Conservation (phyloP, 2,113 vertebrate species). For the Dromiciops gliroides region DNA sequence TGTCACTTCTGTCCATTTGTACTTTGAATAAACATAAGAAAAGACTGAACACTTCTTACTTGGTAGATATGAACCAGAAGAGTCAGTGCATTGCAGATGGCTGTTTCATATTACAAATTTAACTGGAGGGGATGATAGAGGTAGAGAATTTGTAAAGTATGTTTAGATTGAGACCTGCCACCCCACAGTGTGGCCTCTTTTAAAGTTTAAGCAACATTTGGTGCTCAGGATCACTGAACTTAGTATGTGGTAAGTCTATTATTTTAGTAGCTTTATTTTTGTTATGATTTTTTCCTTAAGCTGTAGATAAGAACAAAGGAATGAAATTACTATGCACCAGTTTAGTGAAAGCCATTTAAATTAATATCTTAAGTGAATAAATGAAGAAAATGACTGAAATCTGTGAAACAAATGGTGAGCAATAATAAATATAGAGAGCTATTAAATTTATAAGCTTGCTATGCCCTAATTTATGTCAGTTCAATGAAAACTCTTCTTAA, state of each 20-base stretch:
- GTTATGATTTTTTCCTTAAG: constrained; percentile 69
- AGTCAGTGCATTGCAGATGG: not conserved
- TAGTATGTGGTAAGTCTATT: constrained; percentile 56
- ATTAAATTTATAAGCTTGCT: constrained; percentile 77
- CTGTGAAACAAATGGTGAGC: constrained; percentile 72
- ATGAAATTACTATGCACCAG: constrained; percentile 62
- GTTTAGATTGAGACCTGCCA: not conserved
- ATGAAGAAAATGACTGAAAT: constrained; percentile 76
- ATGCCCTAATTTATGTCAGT: constrained; percentile 69
- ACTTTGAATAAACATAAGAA: constrained; percentile 18
- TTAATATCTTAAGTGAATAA: constrained; percentile 75
- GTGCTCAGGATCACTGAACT: not conserved
- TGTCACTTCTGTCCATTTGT: not conserved
- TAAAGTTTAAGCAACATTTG: not conserved
- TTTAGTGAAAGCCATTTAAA: constrained; percentile 73
- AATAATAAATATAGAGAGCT: constrained; percentile 67
- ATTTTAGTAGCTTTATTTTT: constrained; percentile 70
- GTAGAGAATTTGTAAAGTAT: not conserved
- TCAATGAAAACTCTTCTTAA: constrained; percentile 67
- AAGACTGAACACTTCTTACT: not conserved
- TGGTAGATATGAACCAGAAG: not conserved
- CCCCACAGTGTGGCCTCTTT: not conserved
- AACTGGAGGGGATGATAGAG: not conserved
- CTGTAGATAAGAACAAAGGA: constrained; percentile 65
- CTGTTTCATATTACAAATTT: not conserved